Base-by-base conservation (phyloP, 2,888 invertebrate species). In the Dexiosoma caninum region DNA sequence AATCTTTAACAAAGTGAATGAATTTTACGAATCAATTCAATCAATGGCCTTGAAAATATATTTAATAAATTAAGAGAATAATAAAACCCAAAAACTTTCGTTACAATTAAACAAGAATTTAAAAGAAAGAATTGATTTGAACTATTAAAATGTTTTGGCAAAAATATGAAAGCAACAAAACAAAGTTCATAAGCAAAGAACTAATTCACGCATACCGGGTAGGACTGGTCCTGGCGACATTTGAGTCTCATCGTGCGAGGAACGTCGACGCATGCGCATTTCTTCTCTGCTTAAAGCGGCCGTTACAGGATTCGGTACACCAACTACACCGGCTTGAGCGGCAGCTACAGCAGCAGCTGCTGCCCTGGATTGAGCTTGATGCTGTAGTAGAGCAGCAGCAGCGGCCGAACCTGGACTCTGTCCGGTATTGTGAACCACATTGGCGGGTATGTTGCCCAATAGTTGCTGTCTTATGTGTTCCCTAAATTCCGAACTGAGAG, bases 231-330 rank as follows among this genome's bases (percentile, higher is more conserved):
- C 85, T 59, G 89, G 89, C 7, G 88, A 83, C 82, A 90, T 85
- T 85, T 90, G 90, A 0, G 89, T 89, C 82, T 90, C 90, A 75
- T 90, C 90, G 70, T 90, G 90, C n/a, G 90, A 90, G 1, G 90
- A 90, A 57, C 90, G 88, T 8, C 90, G 86, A 7, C 90, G 87
- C 86, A 90, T 87, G 49, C 90, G 87, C 72, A 90, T 82, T 85
- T 90, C 90, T 81, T 90, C 90, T 9, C 90, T 86, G n/a, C 89
- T 88, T 59, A 90, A 60, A 27, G 86, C 89, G 6, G 83, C 83
- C 6, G 83, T 82, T 9, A 80, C 84, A 64, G 60, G 74, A 60
- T 64, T 84, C 16, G 84, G 85, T 30, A 83, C 83, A 10, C 82
- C 84, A 49, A 85, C 87, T 72, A 85, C 85, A 66, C 86, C 85